Base-by-base conservation (phyloP, 2,113 vertebrate species). In the Actinemys pallida region DNA sequence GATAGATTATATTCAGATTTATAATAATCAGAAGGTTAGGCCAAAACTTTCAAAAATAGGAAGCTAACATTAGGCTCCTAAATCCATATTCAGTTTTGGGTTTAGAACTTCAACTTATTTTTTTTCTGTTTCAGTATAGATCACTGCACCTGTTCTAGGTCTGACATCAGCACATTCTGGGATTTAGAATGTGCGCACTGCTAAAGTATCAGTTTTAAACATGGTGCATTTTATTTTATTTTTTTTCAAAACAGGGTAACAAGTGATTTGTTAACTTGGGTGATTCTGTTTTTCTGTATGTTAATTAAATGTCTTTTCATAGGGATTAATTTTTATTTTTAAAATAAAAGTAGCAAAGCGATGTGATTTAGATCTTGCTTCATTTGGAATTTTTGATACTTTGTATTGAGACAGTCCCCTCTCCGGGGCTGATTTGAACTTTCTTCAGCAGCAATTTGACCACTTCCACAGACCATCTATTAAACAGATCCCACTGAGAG, bases 171-270 rank as follows among this genome's bases (percentile, higher is more conserved):
- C 1, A 0, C 10, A 24, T 75, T 45, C 31, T 49, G 5, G 6
- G 5, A 42, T 52, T 69, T 39, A 56, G 72, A 20, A 59, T 54
- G 83, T 88, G 81, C 6, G 29, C 24, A 14, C 3, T 39, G 72
- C 54, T 95, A 50, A 84, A 90, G 62, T 1, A 16, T 80, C 5
- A 2, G 0, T 42, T 65, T 78, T 47, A 24, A 19, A 25, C 1
- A 13, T 1, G 0, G n/a, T 72, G 4, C n/a, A 22, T 39, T 39
- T 35, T 8, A 17, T 35, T 35, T 35, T 35, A 25, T 5, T 11
- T 1, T 9, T 42, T 42, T 45, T 65, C 78, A 0, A 0, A 50
- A 47, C 69, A 79, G 53, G 22, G 1, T 31, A 62, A 62, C 57
- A 53, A 85, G 19, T 9, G 39, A 10, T 75, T 65, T 65, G 59